Evolutionary conservation across 2,888 invertebrate species (phyloP).

Genomic region (Atrina japonica): DNA sequence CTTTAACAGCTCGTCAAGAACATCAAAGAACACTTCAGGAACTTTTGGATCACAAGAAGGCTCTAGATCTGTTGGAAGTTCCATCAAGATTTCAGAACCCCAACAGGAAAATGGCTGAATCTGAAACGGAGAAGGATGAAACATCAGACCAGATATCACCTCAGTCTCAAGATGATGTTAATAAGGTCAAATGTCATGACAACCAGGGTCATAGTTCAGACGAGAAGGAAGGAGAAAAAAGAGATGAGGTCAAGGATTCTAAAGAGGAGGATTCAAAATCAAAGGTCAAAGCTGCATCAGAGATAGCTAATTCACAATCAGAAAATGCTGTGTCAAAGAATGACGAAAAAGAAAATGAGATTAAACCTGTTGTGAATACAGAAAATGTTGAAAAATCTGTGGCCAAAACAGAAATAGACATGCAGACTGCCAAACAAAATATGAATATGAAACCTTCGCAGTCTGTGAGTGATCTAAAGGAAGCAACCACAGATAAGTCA

Average conservation of each 20-base stretch:
- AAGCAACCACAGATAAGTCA: not conserved
- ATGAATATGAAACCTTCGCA: not conserved
- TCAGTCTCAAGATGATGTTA: slow-evolving; percentile 19
- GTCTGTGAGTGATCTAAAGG: not conserved
- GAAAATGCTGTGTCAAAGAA: slow-evolving; percentile 14
- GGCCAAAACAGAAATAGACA: not conserved
- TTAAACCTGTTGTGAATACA: not conserved
- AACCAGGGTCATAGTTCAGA: too few species aligned
- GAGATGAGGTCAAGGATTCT: not conserved
- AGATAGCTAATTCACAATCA: slow-evolving; percentile 14
- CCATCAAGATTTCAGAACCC: slow-evolving; percentile 40
- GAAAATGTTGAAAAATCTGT: not conserved
- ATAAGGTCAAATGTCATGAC: slow-evolving; percentile 17
- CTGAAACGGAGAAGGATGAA: not conserved
- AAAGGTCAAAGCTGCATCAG: slow-evolving; percentile 15
- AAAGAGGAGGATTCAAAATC: too few species aligned
- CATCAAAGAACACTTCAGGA: slow-evolving; percentile 15
- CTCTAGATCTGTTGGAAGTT: slow-evolving; percentile 36
- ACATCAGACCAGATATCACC: slow-evolving; percentile 6
- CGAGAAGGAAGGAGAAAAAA: not conserved
- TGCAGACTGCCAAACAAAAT: not conserved
- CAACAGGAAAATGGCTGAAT: slow-evolving; percentile 12
- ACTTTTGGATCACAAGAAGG: slow-evolving; percentile 18
- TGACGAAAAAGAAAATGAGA: slow-evolving; percentile 10
- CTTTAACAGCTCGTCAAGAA: slow-evolving; percentile 9